Percentiles rank a stretch among this genome's conserved stretches.
Conservation (phyloP, 2,888 invertebrate genomes). For the Cremastobaeus sp. region DNA sequence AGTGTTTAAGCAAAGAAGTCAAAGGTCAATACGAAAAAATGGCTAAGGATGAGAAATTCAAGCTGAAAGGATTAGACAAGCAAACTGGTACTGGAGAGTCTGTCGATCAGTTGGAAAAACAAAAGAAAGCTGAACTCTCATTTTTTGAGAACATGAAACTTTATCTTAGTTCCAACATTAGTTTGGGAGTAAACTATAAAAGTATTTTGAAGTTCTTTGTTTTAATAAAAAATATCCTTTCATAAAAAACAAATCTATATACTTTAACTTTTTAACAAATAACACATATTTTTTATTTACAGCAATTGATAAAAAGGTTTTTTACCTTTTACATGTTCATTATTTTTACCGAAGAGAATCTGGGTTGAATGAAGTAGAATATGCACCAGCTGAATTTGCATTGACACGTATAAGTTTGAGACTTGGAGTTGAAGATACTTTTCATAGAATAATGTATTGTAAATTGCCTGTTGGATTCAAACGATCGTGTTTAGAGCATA, state of each 20-base stretch:
- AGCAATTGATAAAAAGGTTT: conserved; percentile 67
- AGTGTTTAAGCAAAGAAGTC: conserved; percentile 61
- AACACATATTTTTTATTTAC: conserved; percentile 34
- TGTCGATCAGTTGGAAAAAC: conserved; percentile 60
- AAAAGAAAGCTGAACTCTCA: conserved; percentile 53
- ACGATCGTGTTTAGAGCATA: conserved; percentile 76
- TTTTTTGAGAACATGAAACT: conserved; percentile 66
- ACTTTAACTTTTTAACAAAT: too few relatives aligned
- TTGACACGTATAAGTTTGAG: conserved; percentile 79
- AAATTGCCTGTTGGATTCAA: conserved; percentile 78
- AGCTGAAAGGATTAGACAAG: conserved; percentile 59
- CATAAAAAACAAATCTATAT: conserved; percentile 4
- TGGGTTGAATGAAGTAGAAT: conserved; percentile 63
- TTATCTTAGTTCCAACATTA: conserved; percentile 63
- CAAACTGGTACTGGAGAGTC: conserved; percentile 71
- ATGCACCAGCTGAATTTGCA: conserved; percentile 80
- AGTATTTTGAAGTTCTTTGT: conserved; percentile 57
- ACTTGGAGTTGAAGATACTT: conserved; percentile 74
- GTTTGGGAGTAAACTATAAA: conserved; percentile 48
- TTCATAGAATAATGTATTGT: conserved; percentile 76
- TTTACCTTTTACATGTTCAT: conserved; percentile 75
- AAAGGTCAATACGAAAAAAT: conserved; percentile 67
- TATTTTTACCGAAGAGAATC: conserved; percentile 69
- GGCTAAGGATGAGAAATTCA: conserved; percentile 67
- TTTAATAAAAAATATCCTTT: background rate